Conservation (phyloP, 35 echinoderm and acorn worm species). For the Amphiura filiformis region DNA sequence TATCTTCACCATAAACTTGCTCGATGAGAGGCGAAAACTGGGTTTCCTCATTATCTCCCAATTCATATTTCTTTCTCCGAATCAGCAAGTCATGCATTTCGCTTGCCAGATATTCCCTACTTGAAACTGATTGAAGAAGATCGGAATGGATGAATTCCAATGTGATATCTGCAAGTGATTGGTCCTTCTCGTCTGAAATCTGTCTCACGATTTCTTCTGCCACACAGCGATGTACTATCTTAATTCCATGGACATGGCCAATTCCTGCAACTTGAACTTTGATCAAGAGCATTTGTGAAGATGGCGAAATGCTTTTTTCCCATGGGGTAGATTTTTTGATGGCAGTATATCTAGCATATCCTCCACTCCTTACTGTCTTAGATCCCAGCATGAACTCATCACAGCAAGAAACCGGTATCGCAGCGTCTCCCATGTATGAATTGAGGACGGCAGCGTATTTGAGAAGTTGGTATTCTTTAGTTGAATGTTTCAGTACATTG, state of each 20-base stretch:
- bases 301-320: slow-evolving; percentile 17
- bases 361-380: background rate
- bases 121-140: slow-evolving; percentile 34
- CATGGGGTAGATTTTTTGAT: background rate
- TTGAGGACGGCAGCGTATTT: slow-evolving; percentile 44
- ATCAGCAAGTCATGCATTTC: slow-evolving; percentile 37
- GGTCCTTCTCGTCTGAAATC: background rate
- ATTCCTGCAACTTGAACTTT: slow-evolving; percentile 2
- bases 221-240: slow-evolving; percentile 42
- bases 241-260: slow-evolving; percentile 21
- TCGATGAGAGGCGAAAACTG: slow-evolving; percentile 59
- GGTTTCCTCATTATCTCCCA: background rate
- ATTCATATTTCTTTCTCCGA: slow-evolving; percentile 7
- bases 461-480: slow-evolving; percentile 21
- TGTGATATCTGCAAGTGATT: slow-evolving; percentile 2
- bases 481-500: background rate
- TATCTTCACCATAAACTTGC: background rate
- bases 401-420: slow-evolving; percentile 52
- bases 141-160: slow-evolving; percentile 12
- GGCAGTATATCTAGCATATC: background rate
- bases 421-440: slow-evolving; percentile 26
- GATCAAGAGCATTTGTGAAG: slow-evolving; percentile 30
- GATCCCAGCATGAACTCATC: slow-evolving; percentile 40
- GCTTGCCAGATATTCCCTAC: slow-evolving; percentile 22
- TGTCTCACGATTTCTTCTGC: slow-evolving; percentile 38